Conservation (phyloP, 2,888 invertebrate genomes). For the Molorchus minor region DNA sequence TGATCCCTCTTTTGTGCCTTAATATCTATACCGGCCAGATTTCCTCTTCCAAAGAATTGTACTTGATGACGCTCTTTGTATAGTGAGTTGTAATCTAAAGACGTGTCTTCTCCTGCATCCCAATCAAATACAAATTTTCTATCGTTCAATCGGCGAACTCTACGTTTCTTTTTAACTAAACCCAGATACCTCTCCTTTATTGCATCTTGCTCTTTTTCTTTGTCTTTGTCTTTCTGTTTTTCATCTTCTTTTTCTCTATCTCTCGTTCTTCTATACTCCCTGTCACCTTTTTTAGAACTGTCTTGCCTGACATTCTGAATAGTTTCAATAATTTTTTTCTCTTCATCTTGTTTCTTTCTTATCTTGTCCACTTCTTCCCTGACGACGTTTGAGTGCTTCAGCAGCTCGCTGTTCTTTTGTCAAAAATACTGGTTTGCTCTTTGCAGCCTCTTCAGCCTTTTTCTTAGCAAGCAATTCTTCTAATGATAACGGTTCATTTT, state of each 20-base stretch:
- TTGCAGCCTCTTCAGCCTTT: slow-evolving; percentile 93
- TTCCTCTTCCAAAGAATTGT: slow-evolving; percentile 97
- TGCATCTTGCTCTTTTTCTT: slow-evolving; percentile 92
- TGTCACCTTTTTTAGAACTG: slow-evolving; percentile 56
- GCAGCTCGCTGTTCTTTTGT: slow-evolving; percentile 95
- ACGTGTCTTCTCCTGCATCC: slow-evolving; percentile 99
- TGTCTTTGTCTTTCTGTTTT: slow-evolving; percentile 78
- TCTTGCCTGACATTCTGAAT: slow-evolving; percentile 55
- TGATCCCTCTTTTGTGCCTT: slow-evolving; percentile 96
- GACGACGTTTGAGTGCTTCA: slow-evolving; percentile 87
- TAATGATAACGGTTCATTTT: slow-evolving; percentile 90
- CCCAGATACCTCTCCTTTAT: slow-evolving; percentile 96
- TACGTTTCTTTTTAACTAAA: slow-evolving; percentile 88
- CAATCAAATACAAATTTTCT: slow-evolving; percentile 99
- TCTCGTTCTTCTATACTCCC: slow-evolving; percentile 61
- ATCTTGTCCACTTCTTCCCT: slow-evolving; percentile 88
- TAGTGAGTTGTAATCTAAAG: slow-evolving; percentile 94
- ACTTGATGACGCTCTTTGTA: slow-evolving; percentile 98
- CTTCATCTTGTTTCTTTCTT: slow-evolving; percentile 76
- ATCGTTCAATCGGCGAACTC: slow-evolving; percentile 94
- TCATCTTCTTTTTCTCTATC: slow-evolving; percentile 64
- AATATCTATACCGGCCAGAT: slow-evolving; percentile 97
- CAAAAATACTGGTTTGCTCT: slow-evolving; percentile 96
- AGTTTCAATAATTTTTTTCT: slow-evolving; percentile 60
- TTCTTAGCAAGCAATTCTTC: slow-evolving; percentile 96